phyloP scores from a whole-genome alignment of 1,140 invertebrate genomes.

The Lepidotrigona ventralis region DNA sequence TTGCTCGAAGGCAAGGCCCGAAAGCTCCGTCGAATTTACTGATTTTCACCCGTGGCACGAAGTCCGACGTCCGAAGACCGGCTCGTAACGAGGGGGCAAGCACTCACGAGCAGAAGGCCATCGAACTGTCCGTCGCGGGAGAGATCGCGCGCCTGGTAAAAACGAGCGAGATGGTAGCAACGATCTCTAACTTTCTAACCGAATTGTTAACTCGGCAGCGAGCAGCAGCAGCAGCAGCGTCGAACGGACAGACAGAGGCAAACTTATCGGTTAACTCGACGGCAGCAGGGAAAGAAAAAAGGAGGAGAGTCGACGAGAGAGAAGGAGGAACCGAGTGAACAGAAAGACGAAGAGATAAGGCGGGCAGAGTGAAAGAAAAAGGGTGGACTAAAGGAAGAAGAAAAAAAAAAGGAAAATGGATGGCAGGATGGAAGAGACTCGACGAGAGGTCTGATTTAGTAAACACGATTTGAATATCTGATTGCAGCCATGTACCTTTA shows the following conservation, averaged over 20 bases:
- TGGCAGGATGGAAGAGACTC: neutral
- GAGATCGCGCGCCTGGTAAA: constrained; percentile 41
- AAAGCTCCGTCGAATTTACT: constrained; percentile 55
- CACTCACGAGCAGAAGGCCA: constrained; percentile 56
- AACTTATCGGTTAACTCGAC: constrained; percentile 65
- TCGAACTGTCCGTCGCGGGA: constrained; percentile 56
- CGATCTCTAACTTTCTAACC: constrained; percentile 66
- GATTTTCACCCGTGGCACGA: constrained; percentile 63
- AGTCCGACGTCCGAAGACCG: constrained; percentile 48
- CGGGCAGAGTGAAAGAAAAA: neutral
- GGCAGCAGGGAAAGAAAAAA: constrained; percentile 30
- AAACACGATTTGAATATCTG: constrained; percentile 76
- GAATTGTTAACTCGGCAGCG: constrained; percentile 70
- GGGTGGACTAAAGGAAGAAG: neutral
- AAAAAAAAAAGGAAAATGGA: neutral
- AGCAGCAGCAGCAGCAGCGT: constrained; percentile 31
- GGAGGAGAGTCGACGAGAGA: neutral
- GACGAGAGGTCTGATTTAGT: constrained; percentile 64
- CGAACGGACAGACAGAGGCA: constrained; percentile 52
- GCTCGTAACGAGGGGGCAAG: constrained; percentile 56
- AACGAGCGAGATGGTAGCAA: neutral
- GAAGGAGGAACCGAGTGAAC: neutral
- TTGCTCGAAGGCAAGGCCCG: neutral
- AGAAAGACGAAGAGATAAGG: neutral
- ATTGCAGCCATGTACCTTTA: constrained; percentile 61